Evolutionary conservation across 92 coral and sea anemone genomes (phyloP).

Genomic region (Porites lobata): DNA sequence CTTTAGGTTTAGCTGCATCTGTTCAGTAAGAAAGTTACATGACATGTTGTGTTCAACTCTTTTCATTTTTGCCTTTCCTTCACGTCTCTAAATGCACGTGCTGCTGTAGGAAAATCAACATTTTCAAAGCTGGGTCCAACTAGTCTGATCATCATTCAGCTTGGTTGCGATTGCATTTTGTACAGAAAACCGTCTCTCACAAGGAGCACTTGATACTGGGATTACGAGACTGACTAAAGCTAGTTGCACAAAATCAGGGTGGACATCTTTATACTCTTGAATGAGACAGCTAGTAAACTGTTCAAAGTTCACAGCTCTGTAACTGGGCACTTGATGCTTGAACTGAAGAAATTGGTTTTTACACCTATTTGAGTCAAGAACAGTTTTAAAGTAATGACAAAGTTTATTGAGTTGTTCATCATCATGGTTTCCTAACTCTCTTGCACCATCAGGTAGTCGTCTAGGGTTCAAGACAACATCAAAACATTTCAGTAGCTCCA

Average conservation of each 20-base stretch:
- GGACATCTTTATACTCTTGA: constrained; percentile 24
- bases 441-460: constrained; percentile 15
- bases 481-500: constrained; percentile 39
- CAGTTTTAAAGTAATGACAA: not conserved
- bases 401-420: not conserved
- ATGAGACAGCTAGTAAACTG: constrained; percentile 20
- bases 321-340: constrained; percentile 24
- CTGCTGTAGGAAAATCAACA: constrained; percentile 33
- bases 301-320: constrained; percentile 42
- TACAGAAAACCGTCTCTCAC: constrained; percentile 46
- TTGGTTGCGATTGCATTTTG: constrained; percentile 22
- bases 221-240: constrained; percentile 15
- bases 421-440: not conserved
- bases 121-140: constrained; percentile 29
- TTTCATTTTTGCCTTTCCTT: constrained; percentile 37
- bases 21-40: too few species aligned
- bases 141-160: constrained; percentile 39
- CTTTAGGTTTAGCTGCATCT: not conserved
- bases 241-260: constrained; percentile 33
- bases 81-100: constrained; percentile 30
- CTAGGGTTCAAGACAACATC: constrained; percentile 41
- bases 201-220: constrained; percentile 40
- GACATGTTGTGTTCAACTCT: not conserved
- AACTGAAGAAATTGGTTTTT: constrained; percentile 36
- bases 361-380: constrained; percentile 3